Evolutionary conservation across 1,140 invertebrate species (phyloP), one percentile per base, ranked within the genome.

Genomic region (Trinorchestia longiramus): DNA sequence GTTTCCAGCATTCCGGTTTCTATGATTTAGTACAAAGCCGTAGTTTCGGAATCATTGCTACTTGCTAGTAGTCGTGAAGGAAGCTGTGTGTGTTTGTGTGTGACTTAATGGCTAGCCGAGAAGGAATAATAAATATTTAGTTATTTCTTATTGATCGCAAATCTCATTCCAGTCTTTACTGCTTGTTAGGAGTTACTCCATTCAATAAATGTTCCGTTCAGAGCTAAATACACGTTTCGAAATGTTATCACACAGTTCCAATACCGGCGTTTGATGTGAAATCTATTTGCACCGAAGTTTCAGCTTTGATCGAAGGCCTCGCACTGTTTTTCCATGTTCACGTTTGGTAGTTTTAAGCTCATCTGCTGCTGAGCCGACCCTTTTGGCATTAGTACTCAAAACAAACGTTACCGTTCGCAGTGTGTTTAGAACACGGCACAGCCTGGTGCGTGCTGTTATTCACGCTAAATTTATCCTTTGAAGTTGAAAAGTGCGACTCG

Each of bases 401-500:
- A 77, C 62, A 77, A 77, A 77, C 62, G 62, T 77, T 77, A 77
- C 62, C 11, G 62, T 77, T 11, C 11, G 62, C 62, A 11, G 62
- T 77, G 62, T 77, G 62, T 77, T 77, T 77, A 36, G 28, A 77
- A 77, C 62, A 23, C 62, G 28, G 62, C 62, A 53, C 15, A 36
- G 62, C 11, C 62, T 28, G 62, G 36, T 28, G 62, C 28, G 62
- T 77, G 62, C 36, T 77, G 62, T 77, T 77, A 77, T 77, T 77
- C 28, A 77, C 15, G 62, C 62, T 77, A 77, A 77, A 77, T 77
- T 77, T 77, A 77, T 77, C 62, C 62, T 77, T 77, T 23, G 28
- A 77, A 77, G 62, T 77, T 77, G 62, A 77, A 77, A 77, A 77
- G 62, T 77, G 62, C 62, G 62, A 77, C 62, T 77, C 62, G 62